These are phyloP conservation scores for Basileuterus tristriatus DNA, from an alignment of 2,797 vertebrate genomes.

Conservation along the genomic window DNA sequence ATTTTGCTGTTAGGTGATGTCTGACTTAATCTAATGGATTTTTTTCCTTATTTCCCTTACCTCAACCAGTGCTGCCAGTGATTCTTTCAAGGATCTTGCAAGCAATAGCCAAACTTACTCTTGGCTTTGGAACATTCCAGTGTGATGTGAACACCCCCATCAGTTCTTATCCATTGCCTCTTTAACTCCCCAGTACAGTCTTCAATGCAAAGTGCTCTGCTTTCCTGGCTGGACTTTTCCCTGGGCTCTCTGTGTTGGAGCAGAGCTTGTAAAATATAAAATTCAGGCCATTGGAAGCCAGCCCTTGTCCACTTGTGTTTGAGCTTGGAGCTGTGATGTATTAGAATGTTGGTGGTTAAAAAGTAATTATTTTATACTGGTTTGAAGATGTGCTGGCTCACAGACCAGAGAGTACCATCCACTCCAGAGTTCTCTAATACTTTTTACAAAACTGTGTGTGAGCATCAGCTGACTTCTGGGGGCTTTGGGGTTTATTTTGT, in stretches of 20 bases:
- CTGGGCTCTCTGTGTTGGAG: background rate
- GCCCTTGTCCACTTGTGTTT: background rate
- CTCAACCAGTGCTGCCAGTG: background rate
- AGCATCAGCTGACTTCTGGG: conserved; percentile 13
- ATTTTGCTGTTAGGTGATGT: background rate
- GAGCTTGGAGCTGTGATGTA: background rate
- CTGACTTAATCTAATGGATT: background rate
- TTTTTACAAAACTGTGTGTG: background rate
- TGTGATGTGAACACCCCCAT: background rate
- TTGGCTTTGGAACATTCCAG: background rate
- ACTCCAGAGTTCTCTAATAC: background rate
- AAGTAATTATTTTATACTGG: background rate
- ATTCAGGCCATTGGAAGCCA: background rate
- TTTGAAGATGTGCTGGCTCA: background rate
- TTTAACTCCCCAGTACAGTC: background rate
- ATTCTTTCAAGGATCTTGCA: background rate
- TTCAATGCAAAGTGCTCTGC: background rate
- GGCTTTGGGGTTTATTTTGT: conserved; percentile 55
- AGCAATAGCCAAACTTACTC: background rate
- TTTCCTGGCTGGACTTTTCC: background rate
- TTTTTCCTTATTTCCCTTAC: background rate
- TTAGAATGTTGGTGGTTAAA: background rate
- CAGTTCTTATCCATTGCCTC: background rate
- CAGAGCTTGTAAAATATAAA: background rate
- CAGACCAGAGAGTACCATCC: background rate